A percentile compares a stretch with the other conserved stretches of the same genome.
phyloP scores from a whole-genome alignment of 2,797 vertebrate species.

The Sandelia bainsii region DNA sequence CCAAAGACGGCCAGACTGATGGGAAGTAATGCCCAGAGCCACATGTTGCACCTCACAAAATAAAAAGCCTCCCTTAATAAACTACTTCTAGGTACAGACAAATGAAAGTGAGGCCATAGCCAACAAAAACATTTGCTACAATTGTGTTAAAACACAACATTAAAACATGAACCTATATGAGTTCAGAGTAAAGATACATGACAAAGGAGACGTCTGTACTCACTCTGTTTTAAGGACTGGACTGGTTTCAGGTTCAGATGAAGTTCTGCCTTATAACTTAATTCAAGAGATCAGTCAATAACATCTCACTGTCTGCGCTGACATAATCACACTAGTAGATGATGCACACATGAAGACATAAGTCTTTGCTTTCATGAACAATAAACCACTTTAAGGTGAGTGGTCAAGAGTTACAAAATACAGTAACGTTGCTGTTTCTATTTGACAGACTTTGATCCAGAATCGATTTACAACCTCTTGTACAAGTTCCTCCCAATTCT shows the following conservation, averaged over 20 bases:
- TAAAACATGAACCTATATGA: too few relatives aligned
- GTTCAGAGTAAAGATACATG: not conserved
- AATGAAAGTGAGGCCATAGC: too few relatives aligned
- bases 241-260: not conserved
- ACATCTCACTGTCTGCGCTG: too few relatives aligned
- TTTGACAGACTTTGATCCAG: conserved; percentile 20
- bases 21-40: conserved; percentile 82
- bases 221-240: conserved; percentile 1
- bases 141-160: too few relatives aligned
- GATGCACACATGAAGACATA: not conserved
- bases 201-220: not conserved
- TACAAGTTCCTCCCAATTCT: not conserved
- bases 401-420: too few relatives aligned
- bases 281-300: not conserved
- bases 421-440: too few relatives aligned
- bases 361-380: not conserved
- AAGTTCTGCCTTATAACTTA: not conserved
- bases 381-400: not conserved
- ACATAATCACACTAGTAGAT: conserved; percentile 17
- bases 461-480: conserved; percentile 29
- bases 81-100: not conserved
- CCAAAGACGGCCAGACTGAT: conserved; percentile 72
- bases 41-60: conserved; percentile 63
- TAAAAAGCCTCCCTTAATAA: not conserved
- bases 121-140: too few relatives aligned